These are phyloP conservation scores for Mimumesa dahlbomi DNA, from an alignment of 2,888 invertebrate genomes.

Conservation along the genomic window DNA sequence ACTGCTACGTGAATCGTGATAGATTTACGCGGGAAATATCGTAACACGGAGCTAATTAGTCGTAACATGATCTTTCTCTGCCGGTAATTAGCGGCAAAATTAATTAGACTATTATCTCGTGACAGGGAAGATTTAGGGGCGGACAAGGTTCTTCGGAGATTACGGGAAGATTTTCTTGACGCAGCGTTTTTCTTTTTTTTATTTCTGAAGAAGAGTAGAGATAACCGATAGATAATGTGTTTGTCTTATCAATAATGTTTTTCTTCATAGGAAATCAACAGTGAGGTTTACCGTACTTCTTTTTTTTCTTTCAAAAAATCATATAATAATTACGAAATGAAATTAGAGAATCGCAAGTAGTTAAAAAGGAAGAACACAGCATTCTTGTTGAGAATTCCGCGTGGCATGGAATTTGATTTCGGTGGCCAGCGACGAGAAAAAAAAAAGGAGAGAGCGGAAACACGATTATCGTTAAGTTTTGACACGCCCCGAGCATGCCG, in stretches of 20 bases:
- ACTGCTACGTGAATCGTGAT: slow-evolving; percentile 1
- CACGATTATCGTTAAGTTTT: slow-evolving; percentile 68
- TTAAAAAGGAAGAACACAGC: too few species aligned
- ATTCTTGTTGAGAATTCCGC: too few species aligned
- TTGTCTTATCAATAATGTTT: slow-evolving; percentile 25
- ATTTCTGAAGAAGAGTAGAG: slow-evolving; percentile 16
- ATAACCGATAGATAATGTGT: slow-evolving; percentile 31
- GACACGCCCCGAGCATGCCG: slow-evolving; percentile 67
- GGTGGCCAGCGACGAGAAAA: slow-evolving; percentile 3
- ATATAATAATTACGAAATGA: too few species aligned
- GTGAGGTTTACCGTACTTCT: too few species aligned
- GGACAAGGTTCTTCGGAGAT: slow-evolving; percentile 34
- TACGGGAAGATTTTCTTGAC: slow-evolving; percentile 39
- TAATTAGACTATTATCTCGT: slow-evolving; percentile 76
- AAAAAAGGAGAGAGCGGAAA: slow-evolving; percentile 64
- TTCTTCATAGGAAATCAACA: slow-evolving; percentile 1
- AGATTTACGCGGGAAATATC: slow-evolving; percentile 58
- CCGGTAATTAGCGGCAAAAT: slow-evolving; percentile 76
- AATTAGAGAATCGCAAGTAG: too few species aligned
- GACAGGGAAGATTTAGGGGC: slow-evolving; percentile 8
- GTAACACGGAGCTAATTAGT: slow-evolving; percentile 75
- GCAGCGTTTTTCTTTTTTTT: slow-evolving; percentile 6
- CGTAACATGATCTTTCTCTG: slow-evolving; percentile 70
- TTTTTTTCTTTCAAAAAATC: too few species aligned
- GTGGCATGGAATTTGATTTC: slow-evolving; percentile 22